Conservation (phyloP, 2,113 vertebrate species). For the Psophia crepitans region DNA sequence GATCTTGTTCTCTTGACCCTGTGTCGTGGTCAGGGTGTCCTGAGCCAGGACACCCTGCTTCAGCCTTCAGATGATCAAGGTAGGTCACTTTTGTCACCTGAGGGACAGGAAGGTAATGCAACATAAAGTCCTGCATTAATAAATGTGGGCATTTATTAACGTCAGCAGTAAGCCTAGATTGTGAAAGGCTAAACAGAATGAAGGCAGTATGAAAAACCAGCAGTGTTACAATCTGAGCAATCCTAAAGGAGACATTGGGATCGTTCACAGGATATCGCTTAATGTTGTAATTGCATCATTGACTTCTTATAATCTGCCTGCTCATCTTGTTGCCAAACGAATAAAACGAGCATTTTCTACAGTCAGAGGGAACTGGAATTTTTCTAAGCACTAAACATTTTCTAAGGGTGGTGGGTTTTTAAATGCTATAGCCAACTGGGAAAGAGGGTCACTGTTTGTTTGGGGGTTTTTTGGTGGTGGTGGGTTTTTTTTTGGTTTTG, state of each 20-base stretch:
- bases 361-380: not conserved
- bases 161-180: not conserved
- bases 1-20: not conserved
- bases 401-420: too few relatives aligned
- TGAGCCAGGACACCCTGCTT: too few relatives aligned
- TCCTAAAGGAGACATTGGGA: not conserved
- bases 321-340: not conserved
- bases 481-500: too few relatives aligned
- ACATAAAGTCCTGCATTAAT: not conserved
- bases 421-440: not conserved
- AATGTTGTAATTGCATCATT: not conserved
- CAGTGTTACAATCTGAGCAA: not conserved
- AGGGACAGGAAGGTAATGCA: not conserved
- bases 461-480: too few relatives aligned
- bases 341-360: not conserved
- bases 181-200: not conserved
- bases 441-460: not conserved
- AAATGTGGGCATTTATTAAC: not conserved
- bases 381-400: not conserved
- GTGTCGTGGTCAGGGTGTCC: too few relatives aligned
- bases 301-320: not conserved
- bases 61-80: not conserved
- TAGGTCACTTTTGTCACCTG: not conserved
- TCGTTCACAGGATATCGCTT: not conserved
- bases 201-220: not conserved